Evolutionary conservation across 2,113 vertebrate genomes (phyloP), one percentile per base, ranked within the genome.

Genomic region (Pteronura brasiliensis): DNA sequence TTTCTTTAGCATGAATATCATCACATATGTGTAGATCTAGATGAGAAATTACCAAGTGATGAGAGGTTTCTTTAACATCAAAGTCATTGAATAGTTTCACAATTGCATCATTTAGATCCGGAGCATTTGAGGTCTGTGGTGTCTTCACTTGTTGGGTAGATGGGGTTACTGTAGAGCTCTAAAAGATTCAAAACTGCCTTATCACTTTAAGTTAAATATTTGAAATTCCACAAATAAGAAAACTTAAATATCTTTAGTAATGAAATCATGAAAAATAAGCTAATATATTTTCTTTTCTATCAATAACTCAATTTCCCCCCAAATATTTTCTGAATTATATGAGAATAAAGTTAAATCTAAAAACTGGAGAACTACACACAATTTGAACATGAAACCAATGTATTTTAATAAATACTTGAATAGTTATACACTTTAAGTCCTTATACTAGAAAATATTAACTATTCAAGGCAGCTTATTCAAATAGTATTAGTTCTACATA

Each of bases 1-100:
- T 99, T 98, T 99, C 99, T 98, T 99, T 99, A 80, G 99, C 98
- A 86, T 99, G 99, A 98, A 99, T 99, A 98, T 99, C 99, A 94
- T 99, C 99, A 93, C 99, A 99, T 98, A 99, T 99, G 98, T 99
- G 99, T 96, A 99, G 98, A 98, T 99, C 99, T 59, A 99, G 99
- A 98, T 99, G 99, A 85, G 99, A 99, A 98, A 99, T 99, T 96
- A 99, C 99, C 96, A 99, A 99, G 97, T 99, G 99, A 98, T 99
- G 99, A 11, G 99, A 99, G 7, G 99, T 99, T 98, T 99, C 99
- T 8, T 99, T 99, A 55, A 99, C 99, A 97, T 99, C 99, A 93
- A 99, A 99, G 93, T 99, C 98, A 97, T 88, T 99, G 97, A 99
- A 99, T 23, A 99, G 98, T 96, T 99, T 99, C 85, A 99, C 99